Base-by-base conservation (phyloP, 1,140 invertebrate genomes). In the Megathymus violae region DNA sequence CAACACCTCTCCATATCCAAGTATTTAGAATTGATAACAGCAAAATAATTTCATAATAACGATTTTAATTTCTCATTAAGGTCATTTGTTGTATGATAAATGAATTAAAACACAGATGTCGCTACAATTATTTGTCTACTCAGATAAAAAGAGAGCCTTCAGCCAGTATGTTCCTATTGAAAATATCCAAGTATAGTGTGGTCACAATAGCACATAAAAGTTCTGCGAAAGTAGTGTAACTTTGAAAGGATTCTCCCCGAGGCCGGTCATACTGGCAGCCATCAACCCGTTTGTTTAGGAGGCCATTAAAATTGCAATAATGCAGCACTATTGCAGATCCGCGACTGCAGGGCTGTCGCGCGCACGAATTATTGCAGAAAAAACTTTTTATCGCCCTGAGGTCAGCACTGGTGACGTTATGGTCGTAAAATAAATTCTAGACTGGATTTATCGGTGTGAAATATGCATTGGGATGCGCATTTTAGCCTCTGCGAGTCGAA, bases 291-390 rank as follows among this genome's bases (percentile, higher is more conserved):
- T 69, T 71, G 59, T 69, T 76, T 62, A 54, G 50, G 51, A 61
- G 69, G 34, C 69, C 70, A 81, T 81, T 78, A 81, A 81, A 76
- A 69, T 59, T 62, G 74, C 74, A 76, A 81, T 78, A 76, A 80
- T 71, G 72, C 64, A 74, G 60, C 62, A 69, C 66, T 64, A 76
- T 75, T 70, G 69, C 62, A 64, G 34, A 9, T 31, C 15, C 11
- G n/a, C 22, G 11, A 11, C 44, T 7, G 17, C 10, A 47, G 44
- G 44, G 44, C 13, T 47, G 44, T 47, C 44, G 5, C 22, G 3
- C 11, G 11, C 19, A 13, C 13, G 19, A 47, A 47, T 14, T 47
- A 47, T 47, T 47, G 17, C 44, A 13, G 14, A 34, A 56, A 62
- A 44, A 40, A 46, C 16, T 44, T 40, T 61, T 60, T 66, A 61